These are phyloP conservation scores for Rutilus rutilus DNA, from an alignment of 2,113 vertebrate genomes.

Conservation along the genomic window DNA sequence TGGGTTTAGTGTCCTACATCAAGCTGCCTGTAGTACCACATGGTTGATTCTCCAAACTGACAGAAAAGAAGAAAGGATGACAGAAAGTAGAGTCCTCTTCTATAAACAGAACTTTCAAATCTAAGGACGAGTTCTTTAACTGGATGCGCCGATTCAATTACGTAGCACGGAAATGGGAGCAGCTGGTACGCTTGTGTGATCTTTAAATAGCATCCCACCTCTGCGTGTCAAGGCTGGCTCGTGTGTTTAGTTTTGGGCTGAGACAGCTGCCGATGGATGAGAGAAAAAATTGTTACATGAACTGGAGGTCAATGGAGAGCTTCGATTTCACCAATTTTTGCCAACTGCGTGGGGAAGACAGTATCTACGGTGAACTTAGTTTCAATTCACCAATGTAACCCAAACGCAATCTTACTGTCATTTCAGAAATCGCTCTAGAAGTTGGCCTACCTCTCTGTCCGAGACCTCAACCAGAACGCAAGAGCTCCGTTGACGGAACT, in stretches of 20 bases:
- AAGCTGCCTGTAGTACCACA: constrained; percentile 5
- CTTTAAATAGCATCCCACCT: constrained; percentile 71
- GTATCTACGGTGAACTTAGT: background rate
- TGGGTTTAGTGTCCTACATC: constrained; percentile 48
- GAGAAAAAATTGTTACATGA: constrained; percentile 52
- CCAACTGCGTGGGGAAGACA: constrained; percentile 14
- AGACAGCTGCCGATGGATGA: constrained; percentile 52
- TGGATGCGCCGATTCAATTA: constrained; percentile 66
- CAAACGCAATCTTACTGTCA: background rate
- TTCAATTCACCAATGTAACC: background rate
- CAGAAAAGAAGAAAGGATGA: constrained; percentile 20
- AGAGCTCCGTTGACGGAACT: background rate
- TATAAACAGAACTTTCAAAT: constrained; percentile 28
- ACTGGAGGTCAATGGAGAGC: constrained; percentile 6
- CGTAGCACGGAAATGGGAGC: constrained; percentile 65
- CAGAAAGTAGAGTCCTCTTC: constrained; percentile 18
- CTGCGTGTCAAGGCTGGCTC: constrained; percentile 50
- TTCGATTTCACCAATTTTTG: constrained; percentile 8
- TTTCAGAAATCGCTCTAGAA: constrained; percentile 26
- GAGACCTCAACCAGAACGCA: constrained; percentile 27
- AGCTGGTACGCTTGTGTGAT: constrained; percentile 68
- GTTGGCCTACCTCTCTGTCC: constrained; percentile 13
- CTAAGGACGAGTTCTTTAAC: background rate
- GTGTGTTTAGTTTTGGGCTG: constrained; percentile 43
- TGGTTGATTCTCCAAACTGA: constrained; percentile 8